A percentile compares a stretch with the other conserved stretches of the same genome.
phyloP scores from a whole-genome alignment of 2,888 invertebrate genomes.

The Ethmia dodecea region DNA sequence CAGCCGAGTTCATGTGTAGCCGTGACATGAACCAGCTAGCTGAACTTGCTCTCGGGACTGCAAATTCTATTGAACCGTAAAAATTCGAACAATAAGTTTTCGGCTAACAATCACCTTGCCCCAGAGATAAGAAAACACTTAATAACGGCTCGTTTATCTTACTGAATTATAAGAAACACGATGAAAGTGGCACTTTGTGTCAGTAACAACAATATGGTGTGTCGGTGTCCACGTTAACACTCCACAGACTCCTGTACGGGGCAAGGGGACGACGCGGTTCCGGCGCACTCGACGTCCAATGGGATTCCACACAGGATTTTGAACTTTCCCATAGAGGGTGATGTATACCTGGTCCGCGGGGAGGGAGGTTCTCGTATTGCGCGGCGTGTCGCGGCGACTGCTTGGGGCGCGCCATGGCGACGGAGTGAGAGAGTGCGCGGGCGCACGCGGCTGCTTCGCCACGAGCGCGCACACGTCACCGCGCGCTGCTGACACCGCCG shows the following conservation, averaged over 20 bases:
- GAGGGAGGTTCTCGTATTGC: conserved; percentile 62
- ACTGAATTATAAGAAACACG: no score
- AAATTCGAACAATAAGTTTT: no score
- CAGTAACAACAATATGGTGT: conserved; percentile 10
- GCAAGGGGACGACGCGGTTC: not conserved
- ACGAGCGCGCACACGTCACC: conserved; percentile 1
- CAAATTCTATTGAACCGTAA: no score
- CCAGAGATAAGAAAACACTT: no score
- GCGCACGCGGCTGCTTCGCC: conserved; percentile 21
- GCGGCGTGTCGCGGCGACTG: conserved; percentile 69
- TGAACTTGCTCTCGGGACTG: no score
- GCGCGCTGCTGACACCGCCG: conserved; percentile 1
- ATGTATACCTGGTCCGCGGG: conserved; percentile 64
- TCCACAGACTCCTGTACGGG: not conserved
- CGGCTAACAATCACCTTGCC: no score
- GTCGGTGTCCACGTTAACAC: conserved; percentile 9
- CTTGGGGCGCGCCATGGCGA: conserved; percentile 69
- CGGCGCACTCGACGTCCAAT: not conserved
- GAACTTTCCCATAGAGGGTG: no score
- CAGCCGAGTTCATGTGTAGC: no score
- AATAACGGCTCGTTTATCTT: no score
- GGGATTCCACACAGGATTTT: conserved; percentile 2
- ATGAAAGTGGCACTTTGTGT: no score
- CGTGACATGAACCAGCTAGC: no score
- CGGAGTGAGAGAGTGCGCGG: conserved; percentile 54